Conservation (phyloP, 2,113 vertebrate genomes). For the Ahaetulla prasina region DNA sequence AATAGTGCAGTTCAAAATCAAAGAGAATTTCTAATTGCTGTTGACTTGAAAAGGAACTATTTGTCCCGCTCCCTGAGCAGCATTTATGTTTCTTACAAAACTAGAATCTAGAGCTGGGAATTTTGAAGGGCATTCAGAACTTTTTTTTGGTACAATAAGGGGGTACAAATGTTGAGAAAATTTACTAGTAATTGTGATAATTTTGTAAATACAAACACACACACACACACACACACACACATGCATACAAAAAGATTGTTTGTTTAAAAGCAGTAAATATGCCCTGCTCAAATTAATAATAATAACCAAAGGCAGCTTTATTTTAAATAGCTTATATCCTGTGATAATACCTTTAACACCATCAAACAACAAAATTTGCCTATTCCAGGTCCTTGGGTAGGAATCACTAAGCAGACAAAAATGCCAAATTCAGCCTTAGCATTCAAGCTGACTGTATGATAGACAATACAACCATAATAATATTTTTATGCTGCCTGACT, state of each 20-base stretch:
- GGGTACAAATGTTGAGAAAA: background rate
- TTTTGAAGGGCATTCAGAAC: background rate
- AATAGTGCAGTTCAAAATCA: conserved; percentile 10
- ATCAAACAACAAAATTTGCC: background rate
- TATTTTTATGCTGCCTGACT: background rate
- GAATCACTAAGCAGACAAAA: background rate
- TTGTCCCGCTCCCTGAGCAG: background rate
- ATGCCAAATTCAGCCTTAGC: background rate
- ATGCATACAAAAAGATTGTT: background rate
- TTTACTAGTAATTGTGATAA: background rate
- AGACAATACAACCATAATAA: background rate
- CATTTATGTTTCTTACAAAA: background rate
- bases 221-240: background rate
- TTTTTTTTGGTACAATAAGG: background rate
- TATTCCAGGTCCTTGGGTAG: background rate
- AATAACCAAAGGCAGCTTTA: background rate
- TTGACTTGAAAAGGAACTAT: background rate
- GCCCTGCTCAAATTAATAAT: background rate
- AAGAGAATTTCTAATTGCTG: background rate
- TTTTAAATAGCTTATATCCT: background rate
- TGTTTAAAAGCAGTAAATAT: background rate
- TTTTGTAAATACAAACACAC: background rate
- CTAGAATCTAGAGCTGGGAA: background rate
- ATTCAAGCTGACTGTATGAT: background rate
- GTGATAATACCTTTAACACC: background rate